Conservation (phyloP, 2,113 vertebrate species). For the Talpa occidentalis region DNA sequence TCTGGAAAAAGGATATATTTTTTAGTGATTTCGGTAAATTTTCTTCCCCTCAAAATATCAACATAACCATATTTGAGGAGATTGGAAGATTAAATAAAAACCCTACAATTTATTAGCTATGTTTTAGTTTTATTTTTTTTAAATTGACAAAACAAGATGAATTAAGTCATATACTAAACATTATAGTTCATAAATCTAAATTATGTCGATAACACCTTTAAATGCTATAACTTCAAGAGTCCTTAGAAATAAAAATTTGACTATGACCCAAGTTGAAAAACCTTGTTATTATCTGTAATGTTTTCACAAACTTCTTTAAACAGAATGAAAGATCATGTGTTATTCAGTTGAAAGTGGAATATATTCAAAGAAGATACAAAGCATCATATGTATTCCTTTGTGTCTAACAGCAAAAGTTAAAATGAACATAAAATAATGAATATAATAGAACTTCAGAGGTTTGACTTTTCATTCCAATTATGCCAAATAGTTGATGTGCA, state of each 20-base stretch:
- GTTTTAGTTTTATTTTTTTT: neutral
- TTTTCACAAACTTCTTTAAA: conserved; percentile 11
- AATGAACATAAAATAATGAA: neutral
- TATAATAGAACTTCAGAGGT: neutral
- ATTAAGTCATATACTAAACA: neutral
- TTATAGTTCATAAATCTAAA: neutral
- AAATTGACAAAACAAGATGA: neutral
- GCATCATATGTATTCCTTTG: too few species aligned
- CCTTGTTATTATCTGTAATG: neutral
- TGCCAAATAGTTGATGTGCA: neutral
- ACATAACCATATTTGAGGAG: neutral
- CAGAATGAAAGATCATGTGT: neutral
- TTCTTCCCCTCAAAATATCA: neutral
- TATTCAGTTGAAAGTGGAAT: neutral
- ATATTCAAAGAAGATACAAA: neutral
- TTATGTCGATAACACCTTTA: neutral
- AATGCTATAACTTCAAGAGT: neutral
- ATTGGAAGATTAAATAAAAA: neutral
- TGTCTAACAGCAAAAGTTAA: too few species aligned
- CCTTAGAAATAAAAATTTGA: neutral
- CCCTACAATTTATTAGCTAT: neutral
- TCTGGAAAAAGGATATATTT: neutral
- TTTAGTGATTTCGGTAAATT: neutral
- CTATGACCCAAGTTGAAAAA: conserved; percentile 9
- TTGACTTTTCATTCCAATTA: neutral